A percentile compares a stretch with the other conserved stretches of the same genome.
phyloP scores from a whole-genome alignment of 2,888 invertebrate species.

The Colostygia pectinataria region DNA sequence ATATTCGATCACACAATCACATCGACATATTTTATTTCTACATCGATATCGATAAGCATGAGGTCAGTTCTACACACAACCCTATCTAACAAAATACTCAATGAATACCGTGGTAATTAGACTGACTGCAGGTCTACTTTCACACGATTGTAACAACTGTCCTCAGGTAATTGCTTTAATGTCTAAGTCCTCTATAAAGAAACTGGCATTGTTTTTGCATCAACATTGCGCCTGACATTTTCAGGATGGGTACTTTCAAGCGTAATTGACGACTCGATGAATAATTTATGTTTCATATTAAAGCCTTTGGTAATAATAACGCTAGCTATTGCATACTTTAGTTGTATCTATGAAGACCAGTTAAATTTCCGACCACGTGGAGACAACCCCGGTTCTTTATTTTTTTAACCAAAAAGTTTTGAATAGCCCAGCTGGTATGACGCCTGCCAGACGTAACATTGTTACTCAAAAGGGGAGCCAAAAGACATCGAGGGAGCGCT shows the following conservation, averaged over 20 bases:
- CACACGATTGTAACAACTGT: slow-evolving; percentile 62
- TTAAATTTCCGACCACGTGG: slow-evolving; percentile 72
- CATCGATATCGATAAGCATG: slow-evolving; percentile 38
- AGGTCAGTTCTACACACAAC: slow-evolving; percentile 33
- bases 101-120: slow-evolving; percentile 71
- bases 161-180: slow-evolving; percentile 42
- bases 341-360: slow-evolving; percentile 44
- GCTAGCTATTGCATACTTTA: background rate
- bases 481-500: slow-evolving; percentile 65
- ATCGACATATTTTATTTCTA: background rate
- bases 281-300: slow-evolving; percentile 20
- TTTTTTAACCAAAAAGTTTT: slow-evolving; percentile 48
- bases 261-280: slow-evolving; percentile 30
- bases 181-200: slow-evolving; percentile 38
- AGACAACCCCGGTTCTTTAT: slow-evolving; percentile 45
- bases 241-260: slow-evolving; percentile 39
- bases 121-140: slow-evolving; percentile 69
- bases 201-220: slow-evolving; percentile 41
- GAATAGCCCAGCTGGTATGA: slow-evolving; percentile 78
- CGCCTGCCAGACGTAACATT: slow-evolving; percentile 66
- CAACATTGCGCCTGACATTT: slow-evolving; percentile 46
- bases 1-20: no score
- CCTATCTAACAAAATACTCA: slow-evolving; percentile 56
- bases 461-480: slow-evolving; percentile 65
- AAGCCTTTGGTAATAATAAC: slow-evolving; percentile 35